Evolutionary conservation across 2,113 vertebrate species (phyloP), one percentile per base, ranked within the genome.

Genomic region (Bufo gargarizans): DNA sequence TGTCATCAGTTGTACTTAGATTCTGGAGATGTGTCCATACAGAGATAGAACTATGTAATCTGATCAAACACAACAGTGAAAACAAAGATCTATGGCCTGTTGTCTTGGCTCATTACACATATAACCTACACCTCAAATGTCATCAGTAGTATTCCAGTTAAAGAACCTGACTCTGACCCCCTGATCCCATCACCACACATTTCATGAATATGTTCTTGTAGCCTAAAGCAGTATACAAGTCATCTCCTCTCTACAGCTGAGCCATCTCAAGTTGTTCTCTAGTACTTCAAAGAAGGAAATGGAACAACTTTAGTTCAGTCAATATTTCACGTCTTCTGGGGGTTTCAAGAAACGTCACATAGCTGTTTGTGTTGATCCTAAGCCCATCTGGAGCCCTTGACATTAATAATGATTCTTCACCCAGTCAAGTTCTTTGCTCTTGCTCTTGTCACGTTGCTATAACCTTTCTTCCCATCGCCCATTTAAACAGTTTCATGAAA

Each of bases 381-480:
- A n/a, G 8, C 49, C 49, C n/a, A 33, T 12, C n/a, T n/a, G 47
- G 74, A 72, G 69, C 22, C 14, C 45, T 77, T 53, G 17, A 77
- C 76, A 77, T 77, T 77, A 78, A 78, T 22, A 49, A 76, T 76
- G 50, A 78, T 78, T n/a, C 47, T 53, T 50, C 14, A 47, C 71
- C 43, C 71, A 7, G 71, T 74, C 14, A 74, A 14, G 43, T 50
- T 19, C 45, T 55, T 55, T 78, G 77, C 20, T n/a, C 19, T 22
- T 55, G 56, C 19, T 33, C 5, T 53, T n/a, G 49, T 50, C 47
- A 77, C 10, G 16, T 77, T 4, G 11, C 3, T 4, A 2, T 50
- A 50, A 2, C 45, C 50, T 76, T 76, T 45, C 47, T 17, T 76
- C 72, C 10, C 47, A 19, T 65, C n/a, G 61, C 2, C 19, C 5